Base-by-base conservation (phyloP, 2,113 vertebrate species). In the Notiomystis cincta region DNA sequence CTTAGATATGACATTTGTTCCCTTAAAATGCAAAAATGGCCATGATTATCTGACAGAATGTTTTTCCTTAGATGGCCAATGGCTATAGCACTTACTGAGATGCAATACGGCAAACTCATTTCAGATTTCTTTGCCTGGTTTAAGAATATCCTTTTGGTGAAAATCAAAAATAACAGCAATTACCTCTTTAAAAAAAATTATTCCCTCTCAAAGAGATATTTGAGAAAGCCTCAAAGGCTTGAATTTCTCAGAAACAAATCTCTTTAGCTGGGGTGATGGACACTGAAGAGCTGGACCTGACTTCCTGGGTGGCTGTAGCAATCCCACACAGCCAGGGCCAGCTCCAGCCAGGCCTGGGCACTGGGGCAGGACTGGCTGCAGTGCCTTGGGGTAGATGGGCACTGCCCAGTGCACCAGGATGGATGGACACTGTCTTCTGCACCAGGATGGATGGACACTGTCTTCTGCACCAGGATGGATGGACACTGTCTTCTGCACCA, bases 1-100 rank as follows among this genome's bases (percentile, higher is more conserved):
- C 90, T 91, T 93, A 94, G 91, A 92, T 91, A 95, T 94, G 94
- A 95, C 87, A 97, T 94, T 95, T 94, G 85, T 96, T 95, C 95
- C 83, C 92, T 93, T 95, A 93, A 95, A 96, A 96, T 84, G 82
- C 87, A 97, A 95, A 96, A 96, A 90, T 85, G 80, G 80, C 61
- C 82, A 28, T 92, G 95, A 88, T 90, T 93, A 87, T 87, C 87
- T 95, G 87, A 95, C 93, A 94, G 89, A 90, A 93, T 86, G 80
- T 61, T 95, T 95, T 94, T 48, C 62, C 73, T 80, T 66, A 67
- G 82, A 90, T 90, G 84, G 87, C 87, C 87, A 93, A 91, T 89
- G 85, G 87, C 87, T 95, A 92, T 76, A 82, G 79, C 76, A 72
- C 86, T 92, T 93, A 95, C 91, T 91, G 70, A 11, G 2, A 90